phyloP scores from a whole-genome alignment of 2,113 vertebrate genomes.

The Cercocebus atys region DNA sequence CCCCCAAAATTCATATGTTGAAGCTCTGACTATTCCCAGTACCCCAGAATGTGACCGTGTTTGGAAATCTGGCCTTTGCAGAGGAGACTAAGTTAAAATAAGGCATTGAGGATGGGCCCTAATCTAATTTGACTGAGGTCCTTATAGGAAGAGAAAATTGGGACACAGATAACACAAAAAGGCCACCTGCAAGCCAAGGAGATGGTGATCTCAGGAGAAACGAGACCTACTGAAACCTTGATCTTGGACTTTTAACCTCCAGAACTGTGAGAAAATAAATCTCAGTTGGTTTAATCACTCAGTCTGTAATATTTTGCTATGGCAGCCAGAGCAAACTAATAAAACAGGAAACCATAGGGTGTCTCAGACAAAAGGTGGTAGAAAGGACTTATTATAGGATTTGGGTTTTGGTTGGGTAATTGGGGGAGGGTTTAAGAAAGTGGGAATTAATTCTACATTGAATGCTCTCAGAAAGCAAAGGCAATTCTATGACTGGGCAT shows the following conservation, averaged over 20 bases:
- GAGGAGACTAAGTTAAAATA: constrained; percentile 12
- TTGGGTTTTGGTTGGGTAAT: background rate
- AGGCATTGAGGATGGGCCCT: background rate
- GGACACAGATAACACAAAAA: background rate
- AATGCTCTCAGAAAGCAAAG: constrained; percentile 30
- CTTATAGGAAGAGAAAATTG: constrained; percentile 11
- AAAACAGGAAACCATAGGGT: background rate
- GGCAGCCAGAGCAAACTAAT: background rate
- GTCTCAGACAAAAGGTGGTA: background rate
- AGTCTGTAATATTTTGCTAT: constrained; percentile 39
- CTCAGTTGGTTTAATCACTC: background rate
- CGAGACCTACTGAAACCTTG: background rate
- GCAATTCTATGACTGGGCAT: background rate
- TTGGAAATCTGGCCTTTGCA: background rate
- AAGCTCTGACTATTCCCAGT: background rate
- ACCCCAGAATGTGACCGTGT: background rate
- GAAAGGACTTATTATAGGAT: constrained; percentile 15
- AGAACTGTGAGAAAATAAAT: constrained; percentile 33
- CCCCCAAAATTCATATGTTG: background rate
- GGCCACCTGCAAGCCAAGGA: background rate
- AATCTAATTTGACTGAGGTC: background rate
- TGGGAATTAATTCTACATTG: background rate
- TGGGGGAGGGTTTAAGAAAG: background rate
- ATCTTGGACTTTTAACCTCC: constrained; percentile 16
- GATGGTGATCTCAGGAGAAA: constrained; percentile 20